phyloP scores from a whole-genome alignment of 2,888 invertebrate genomes.

The Conomelus anceps region DNA sequence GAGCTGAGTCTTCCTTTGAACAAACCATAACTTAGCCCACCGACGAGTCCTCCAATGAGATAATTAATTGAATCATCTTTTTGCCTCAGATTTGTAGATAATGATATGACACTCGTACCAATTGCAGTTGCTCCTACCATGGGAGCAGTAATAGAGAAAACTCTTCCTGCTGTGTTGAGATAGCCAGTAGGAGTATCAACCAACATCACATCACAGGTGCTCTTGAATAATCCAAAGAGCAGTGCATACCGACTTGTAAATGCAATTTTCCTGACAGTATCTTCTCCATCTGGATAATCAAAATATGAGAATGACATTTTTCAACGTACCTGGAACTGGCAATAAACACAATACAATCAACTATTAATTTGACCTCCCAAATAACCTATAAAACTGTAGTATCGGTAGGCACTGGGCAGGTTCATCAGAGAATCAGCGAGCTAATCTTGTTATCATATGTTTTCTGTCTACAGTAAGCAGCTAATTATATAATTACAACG shows the following conservation, averaged over 20 bases:
- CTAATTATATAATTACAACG: no score
- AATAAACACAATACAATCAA: background rate
- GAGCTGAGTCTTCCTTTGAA: background rate
- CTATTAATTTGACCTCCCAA: background rate
- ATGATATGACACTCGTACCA: background rate
- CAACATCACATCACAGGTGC: background rate
- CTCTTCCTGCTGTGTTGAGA: background rate
- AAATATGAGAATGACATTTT: background rate
- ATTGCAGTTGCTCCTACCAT: background rate
- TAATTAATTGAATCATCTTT: background rate
- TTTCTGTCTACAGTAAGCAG: background rate
- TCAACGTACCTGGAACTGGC: background rate
- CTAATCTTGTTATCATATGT: background rate
- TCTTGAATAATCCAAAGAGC: background rate
- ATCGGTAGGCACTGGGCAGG: no score
- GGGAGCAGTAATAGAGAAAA: background rate
- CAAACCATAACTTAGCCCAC: background rate
- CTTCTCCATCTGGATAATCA: background rate
- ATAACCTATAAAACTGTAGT: background rate
- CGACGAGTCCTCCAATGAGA: background rate
- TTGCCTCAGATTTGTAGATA: background rate
- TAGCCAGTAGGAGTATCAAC: background rate
- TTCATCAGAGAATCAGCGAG: background rate
- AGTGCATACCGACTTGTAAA: background rate
- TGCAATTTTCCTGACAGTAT: background rate